Evolutionary conservation across 2,113 vertebrate genomes (phyloP).

Genomic region (Regulus satrapa): DNA sequence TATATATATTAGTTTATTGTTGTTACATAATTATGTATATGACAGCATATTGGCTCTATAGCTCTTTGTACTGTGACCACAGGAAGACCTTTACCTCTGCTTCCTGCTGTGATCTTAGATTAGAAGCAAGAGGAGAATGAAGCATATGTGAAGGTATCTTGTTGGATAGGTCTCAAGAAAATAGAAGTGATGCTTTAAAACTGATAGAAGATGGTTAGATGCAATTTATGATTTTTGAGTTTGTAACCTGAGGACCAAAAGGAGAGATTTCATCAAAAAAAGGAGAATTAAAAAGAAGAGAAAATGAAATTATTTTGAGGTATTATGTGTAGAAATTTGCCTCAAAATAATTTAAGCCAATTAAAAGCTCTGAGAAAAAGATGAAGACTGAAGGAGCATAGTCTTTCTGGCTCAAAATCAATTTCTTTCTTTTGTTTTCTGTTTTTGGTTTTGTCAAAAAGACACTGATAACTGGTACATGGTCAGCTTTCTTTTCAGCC

Average conservation of each 20-base stretch:
- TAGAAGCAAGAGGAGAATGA: background rate
- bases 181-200: background rate
- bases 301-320: background rate
- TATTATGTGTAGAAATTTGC: background rate
- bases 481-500: background rate
- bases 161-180: background rate
- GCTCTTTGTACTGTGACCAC: background rate
- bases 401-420: background rate
- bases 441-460: background rate
- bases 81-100: background rate
- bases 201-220: background rate
- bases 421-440: background rate
- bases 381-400: background rate
- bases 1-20: background rate
- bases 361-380: background rate
- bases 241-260: background rate
- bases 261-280: background rate
- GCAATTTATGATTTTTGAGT: background rate
- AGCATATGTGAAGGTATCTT: background rate
- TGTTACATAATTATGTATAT: background rate
- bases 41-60: background rate
- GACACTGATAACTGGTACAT: background rate
- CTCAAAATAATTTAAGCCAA: background rate
- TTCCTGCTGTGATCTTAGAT: background rate
- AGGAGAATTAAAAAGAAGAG: background rate